Evolutionary conservation across 2,797 vertebrate genomes (phyloP).

Genomic region (Intellagama lesueurii): DNA sequence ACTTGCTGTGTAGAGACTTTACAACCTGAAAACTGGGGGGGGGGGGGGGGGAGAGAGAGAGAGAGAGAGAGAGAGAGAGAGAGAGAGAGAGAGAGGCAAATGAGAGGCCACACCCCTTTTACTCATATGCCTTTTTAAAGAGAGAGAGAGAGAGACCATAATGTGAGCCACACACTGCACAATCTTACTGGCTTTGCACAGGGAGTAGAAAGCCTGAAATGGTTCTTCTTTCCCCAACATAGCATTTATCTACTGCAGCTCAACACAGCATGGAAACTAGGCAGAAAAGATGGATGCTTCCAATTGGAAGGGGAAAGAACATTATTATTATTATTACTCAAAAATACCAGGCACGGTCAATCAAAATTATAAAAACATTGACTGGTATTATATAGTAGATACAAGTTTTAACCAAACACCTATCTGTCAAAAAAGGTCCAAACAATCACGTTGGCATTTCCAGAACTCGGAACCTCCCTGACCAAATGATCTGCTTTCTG

Average conservation of each 20-base stretch:
- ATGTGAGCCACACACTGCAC: neutral
- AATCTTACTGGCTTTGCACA: neutral
- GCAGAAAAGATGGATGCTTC: neutral
- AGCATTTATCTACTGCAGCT: neutral
- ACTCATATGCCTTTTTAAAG: neutral
- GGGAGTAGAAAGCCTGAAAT: neutral
- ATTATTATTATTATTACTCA: too few relatives aligned
- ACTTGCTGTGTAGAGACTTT: slow-evolving; percentile 86
- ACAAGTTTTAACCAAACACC: too few relatives aligned
- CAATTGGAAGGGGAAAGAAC: neutral
- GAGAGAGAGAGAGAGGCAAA: neutral
- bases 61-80: neutral
- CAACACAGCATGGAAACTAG: neutral
- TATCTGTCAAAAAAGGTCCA: neutral
- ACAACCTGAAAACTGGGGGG: slow-evolving; percentile 88
- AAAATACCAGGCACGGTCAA: too few relatives aligned
- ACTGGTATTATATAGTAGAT: too few relatives aligned
- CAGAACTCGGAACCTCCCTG: neutral
- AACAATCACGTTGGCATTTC: neutral
- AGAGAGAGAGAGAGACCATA: neutral
- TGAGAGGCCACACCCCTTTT: neutral
- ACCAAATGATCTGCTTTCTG: neutral
- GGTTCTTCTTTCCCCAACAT: neutral
- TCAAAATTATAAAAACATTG: too few relatives aligned
- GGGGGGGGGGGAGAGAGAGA: neutral